Base-by-base conservation (phyloP, 1,140 invertebrate genomes). In the Penaeus chinensis region DNA sequence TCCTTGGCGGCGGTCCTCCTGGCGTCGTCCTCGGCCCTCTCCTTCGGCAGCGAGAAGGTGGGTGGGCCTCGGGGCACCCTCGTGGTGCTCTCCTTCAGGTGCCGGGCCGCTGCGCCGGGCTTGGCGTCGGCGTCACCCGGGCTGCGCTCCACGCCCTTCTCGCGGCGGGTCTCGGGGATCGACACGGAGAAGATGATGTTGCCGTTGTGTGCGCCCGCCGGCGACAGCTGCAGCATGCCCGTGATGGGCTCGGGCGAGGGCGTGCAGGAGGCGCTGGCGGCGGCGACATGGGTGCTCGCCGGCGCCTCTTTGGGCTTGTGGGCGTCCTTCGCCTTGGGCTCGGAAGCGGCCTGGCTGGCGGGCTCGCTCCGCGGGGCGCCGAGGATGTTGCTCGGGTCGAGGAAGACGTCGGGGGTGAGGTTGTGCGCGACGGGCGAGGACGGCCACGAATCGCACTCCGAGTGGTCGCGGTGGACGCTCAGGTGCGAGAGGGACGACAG, bases 401-500 rank as follows among this genome's bases (percentile, higher is more conserved):
- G 83, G 62, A 71, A 78, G 16, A 77, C 66, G 2, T 82, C 74
- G 22, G 87, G 63, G n/a, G 61, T 32, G 24, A 69, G 74, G 32
- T 24, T 27, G n/a, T 32, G 60, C n/a, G 74, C 19, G 8, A 77
- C 81, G 20, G 87, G 87, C 4, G 81, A 83, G 2, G 87, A 84
- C 2, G 87, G 87, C 87, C 87, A 88, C 7, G 87, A 88, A 81
- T 78, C 82, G 66, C 81, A 82, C 62, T 82, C 82, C 5, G 83
- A 82, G 61, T 85, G 82, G 66, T 85, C 78, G 3, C 37, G 81
- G 77, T 86, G 86, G 22, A 84, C 82, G 65, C 83, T 85, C 42
- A 85, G 83, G 61, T 81, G 87, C 5, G 89, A 90, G 47, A 90
- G 54, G 0, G 85, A 87, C 60, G 89, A 88, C 78, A 90, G 83